Evolutionary conservation across 1,140 invertebrate genomes (phyloP), one percentile per base, ranked within the genome.

Genomic region (Eufriesea mexicana): DNA sequence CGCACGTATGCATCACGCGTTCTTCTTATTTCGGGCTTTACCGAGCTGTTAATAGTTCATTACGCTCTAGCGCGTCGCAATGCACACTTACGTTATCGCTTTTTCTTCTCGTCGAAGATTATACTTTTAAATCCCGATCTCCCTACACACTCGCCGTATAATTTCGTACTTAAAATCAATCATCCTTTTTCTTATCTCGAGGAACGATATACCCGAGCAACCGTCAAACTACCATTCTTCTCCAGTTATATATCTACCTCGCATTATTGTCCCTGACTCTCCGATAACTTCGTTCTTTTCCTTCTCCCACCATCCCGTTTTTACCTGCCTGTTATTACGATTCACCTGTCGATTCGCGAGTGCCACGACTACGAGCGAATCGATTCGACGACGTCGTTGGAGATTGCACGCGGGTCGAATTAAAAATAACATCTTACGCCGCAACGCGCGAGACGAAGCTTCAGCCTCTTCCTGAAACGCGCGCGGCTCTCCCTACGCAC

Each of bases 401-500:
- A 23, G 10, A 18, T 5, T 0, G 49, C 23, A 42, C 2, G 16
- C 5, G n/a, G 73, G 8, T 45, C n/a, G 51, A 82, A 76, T 77
- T 70, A 77, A 61, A 61, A 83, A 49, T 61, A 77, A 59, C 18
- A 54, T 28, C 61, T 82, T 28, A 49, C 28, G 62, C 8, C 49
- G 62, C 12, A 62, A 68, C 25, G 18, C 71, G 23, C 64, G 64
- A 61, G 28, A 77, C 54, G 47, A 78, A 35, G 66, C 70, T 83
- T 47, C 66, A 47, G 10, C 23, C 35, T 71, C 74, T 71, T 83
- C 55, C 74, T 71, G 74, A 78, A 78, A 61, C 55, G 28, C 35
- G n/a, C 35, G n/a, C 10, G 2, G 14, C 64, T 55, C 64, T 28
- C 80, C 47, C 54, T 35, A 59, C 80, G 80, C 74, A 55, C 55